Conservation (phyloP, 2,888 invertebrate species). For the Plusia festucae region DNA sequence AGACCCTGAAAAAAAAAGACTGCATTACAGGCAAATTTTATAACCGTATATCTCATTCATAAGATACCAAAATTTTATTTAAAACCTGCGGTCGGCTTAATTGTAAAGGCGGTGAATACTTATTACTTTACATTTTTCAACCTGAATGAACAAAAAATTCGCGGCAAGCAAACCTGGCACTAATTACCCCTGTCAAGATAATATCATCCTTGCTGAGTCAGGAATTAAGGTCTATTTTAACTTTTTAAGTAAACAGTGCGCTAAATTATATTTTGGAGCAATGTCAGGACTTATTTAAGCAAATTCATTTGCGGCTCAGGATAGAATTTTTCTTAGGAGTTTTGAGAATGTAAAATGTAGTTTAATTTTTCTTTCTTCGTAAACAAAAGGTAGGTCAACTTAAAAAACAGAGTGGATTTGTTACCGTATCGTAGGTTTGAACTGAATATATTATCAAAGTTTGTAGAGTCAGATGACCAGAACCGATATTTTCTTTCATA, state of each 20-base stretch:
- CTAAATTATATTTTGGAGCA: constrained; percentile 14
- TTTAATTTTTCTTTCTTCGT: constrained; percentile 3
- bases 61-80: background rate
- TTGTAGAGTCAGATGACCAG: too few relatives aligned
- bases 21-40: too few relatives aligned
- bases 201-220: background rate
- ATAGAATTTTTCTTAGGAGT: constrained; percentile 21
- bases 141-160: constrained; percentile 5
- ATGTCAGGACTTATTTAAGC: constrained; percentile 13
- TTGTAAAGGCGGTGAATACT: background rate
- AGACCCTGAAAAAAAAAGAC: too few relatives aligned
- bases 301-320: constrained; percentile 22
- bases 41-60: background rate
- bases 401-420: too few relatives aligned
- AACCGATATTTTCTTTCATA: too few relatives aligned
- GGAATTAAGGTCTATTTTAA: background rate
- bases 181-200: constrained; percentile 4
- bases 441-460: too few relatives aligned
- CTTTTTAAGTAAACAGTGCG: constrained; percentile 11
- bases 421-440: too few relatives aligned
- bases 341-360: background rate
- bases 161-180: background rate
- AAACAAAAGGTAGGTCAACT: constrained; percentile 5
- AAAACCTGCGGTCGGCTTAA: background rate
- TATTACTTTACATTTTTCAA: constrained; percentile 8